A percentile compares a stretch with the other conserved stretches of the same genome.
Evolutionary conservation across 2,113 vertebrate species (phyloP).

Genomic region (Corvus moneduloides): DNA sequence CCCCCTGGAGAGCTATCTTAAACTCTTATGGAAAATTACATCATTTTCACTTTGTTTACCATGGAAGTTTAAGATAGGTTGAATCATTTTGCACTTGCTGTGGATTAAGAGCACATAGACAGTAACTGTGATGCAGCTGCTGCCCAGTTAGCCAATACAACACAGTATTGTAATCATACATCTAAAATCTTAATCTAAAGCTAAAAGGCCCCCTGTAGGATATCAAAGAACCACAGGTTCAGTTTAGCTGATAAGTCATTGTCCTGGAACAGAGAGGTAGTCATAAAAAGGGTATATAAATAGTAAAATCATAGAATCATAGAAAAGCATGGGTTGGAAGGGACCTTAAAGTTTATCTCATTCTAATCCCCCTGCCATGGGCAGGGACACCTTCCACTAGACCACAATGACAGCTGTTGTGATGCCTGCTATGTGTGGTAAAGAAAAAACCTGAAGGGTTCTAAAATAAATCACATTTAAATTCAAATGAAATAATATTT

Average conservation of each 20-base stretch:
- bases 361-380: background rate
- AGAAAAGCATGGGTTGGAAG: background rate
- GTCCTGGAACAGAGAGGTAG: background rate
- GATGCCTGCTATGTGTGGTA: fast-evolving
- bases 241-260: background rate
- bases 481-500: background rate
- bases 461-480: background rate
- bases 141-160: background rate
- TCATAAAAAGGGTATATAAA: background rate
- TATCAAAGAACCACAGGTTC: background rate
- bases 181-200: background rate
- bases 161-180: background rate
- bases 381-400: background rate
- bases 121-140: background rate
- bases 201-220: background rate
- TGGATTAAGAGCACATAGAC: background rate
- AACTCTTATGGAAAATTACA: background rate
- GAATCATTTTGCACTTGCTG: background rate
- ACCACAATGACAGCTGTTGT: background rate
- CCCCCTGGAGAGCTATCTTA: background rate
- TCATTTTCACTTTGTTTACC: background rate
- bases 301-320: background rate
- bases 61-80: background rate
- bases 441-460: background rate
- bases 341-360: background rate